Conservation (phyloP, 2,888 invertebrate genomes). For the Brassicogethes aeneus region DNA sequence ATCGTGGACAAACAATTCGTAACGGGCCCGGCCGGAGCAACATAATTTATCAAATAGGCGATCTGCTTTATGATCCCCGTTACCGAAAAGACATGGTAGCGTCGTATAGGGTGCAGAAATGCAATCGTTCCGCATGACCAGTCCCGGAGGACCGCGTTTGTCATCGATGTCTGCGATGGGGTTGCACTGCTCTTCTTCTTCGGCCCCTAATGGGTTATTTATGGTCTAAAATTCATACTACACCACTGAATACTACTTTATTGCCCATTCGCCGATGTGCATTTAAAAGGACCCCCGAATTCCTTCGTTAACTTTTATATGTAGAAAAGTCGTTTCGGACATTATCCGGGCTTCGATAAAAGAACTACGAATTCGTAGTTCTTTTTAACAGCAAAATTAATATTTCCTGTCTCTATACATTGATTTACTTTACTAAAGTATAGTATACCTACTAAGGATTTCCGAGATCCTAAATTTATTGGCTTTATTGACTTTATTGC, state of each 20-base stretch:
- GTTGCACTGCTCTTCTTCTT: conserved; percentile 16
- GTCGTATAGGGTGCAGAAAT: conserved; percentile 7
- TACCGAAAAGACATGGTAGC: conserved; percentile 19
- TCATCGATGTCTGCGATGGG: conserved; percentile 23
- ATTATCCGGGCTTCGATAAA: no score
- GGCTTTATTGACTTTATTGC: no score
- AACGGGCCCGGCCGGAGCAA: not conserved
- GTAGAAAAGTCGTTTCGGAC: no score
- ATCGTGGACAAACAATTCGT: not conserved
- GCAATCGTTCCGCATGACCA: conserved; percentile 24
- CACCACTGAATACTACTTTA: conserved; percentile 23
- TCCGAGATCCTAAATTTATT: no score
- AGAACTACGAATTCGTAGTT: not conserved
- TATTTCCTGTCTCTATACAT: not conserved
- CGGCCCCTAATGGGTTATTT: conserved; percentile 37
- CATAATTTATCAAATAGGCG: conserved; percentile 17
- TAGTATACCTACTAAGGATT: no score
- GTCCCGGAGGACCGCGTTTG: conserved; percentile 29
- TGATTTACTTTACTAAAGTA: no score
- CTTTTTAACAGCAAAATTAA: conserved; percentile 3
- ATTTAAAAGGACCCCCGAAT: conserved; percentile 13
- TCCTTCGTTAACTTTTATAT: not conserved
- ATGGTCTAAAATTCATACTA: conserved; percentile 29
- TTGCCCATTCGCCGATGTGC: conserved; percentile 24
- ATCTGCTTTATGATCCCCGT: conserved; percentile 19